Conservation (phyloP, 2,888 invertebrate species). For the Pelosia muscerda region DNA sequence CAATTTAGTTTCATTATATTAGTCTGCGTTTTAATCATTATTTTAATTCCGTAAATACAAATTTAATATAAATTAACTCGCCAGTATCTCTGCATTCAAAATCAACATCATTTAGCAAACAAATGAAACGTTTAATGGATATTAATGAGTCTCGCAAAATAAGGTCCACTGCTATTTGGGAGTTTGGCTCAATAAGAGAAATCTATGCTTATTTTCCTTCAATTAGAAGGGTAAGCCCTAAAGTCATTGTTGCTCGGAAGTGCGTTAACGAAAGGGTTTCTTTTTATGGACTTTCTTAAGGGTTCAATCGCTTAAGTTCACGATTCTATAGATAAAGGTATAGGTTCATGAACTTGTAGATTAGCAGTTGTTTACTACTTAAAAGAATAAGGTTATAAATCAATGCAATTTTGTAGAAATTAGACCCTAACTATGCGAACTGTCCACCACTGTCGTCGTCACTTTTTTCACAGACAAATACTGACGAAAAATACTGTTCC, state of each 20-base stretch:
- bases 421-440: too few species aligned
- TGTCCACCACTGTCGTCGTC: too few species aligned
- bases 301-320: constrained; percentile 13
- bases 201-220: constrained; percentile 11
- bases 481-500: too few species aligned
- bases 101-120: constrained; percentile 25
- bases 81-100: constrained; percentile 7
- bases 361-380: background rate
- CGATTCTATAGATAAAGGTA: background rate
- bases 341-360: background rate
- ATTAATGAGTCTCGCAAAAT: constrained; percentile 10
- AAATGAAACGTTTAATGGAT: constrained; percentile 32
- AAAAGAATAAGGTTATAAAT: background rate
- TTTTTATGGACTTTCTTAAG: background rate
- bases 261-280: background rate
- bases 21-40: too few species aligned
- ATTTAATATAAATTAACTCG: background rate
- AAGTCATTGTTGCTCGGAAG: constrained; percentile 10
- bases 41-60: background rate
- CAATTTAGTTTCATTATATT: background rate
- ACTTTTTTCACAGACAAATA: too few species aligned
- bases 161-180: constrained; percentile 4
- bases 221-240: constrained; percentile 13
- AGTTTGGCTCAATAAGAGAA: constrained; percentile 4
- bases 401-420: too few species aligned